These are phyloP conservation scores for Heterohyrax brucei DNA, from an alignment of 2,797 vertebrate species.

Conservation along the genomic window DNA sequence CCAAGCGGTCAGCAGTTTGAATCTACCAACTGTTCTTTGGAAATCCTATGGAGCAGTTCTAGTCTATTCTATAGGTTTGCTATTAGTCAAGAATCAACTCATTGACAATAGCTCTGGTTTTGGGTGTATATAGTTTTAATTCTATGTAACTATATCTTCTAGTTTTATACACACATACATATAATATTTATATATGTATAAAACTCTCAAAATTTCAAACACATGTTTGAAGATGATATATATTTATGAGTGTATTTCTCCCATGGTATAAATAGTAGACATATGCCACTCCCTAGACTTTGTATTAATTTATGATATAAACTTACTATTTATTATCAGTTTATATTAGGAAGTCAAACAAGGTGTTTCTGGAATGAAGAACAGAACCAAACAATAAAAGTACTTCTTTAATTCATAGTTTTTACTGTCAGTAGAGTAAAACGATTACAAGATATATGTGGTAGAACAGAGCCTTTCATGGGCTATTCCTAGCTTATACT, in stretches of 20 bases:
- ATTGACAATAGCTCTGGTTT: no score
- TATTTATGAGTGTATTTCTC: background rate
- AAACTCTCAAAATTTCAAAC: slow-evolving; percentile 9
- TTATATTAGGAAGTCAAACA: background rate
- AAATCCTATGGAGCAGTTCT: no score
- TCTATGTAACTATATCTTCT: background rate
- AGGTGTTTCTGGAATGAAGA: background rate
- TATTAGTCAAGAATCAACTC: no score
- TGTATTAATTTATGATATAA: background rate
- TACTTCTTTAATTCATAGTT: background rate
- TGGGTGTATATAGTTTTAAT: background rate
- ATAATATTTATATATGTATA: background rate
- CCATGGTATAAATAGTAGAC: background rate
- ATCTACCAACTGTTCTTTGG: no score
- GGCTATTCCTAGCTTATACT: background rate
- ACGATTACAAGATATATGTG: background rate
- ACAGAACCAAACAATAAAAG: background rate
- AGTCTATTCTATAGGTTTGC: no score
- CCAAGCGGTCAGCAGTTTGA: no score
- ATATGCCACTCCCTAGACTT: background rate
- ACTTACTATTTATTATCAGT: background rate
- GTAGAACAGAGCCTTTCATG: background rate
- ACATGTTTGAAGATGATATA: background rate
- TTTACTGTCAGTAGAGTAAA: background rate
- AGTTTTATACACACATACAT: no score